phyloP scores from a whole-genome alignment of 2,797 vertebrate species.

The Atherinosoma microstoma region DNA sequence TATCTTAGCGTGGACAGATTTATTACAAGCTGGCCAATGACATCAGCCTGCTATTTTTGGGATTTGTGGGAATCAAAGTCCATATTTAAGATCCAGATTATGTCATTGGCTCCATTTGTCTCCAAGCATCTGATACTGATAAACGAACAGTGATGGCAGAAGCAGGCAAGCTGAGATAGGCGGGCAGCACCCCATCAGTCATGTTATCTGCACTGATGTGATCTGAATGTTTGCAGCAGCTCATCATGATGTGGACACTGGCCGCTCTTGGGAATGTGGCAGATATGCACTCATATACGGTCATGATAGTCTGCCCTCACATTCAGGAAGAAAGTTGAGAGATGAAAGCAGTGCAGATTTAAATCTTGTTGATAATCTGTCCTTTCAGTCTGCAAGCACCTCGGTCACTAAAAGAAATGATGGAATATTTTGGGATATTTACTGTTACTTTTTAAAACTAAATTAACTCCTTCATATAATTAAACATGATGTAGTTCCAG shows the following conservation, averaged over 20 bases:
- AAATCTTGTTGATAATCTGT: constrained; percentile 21
- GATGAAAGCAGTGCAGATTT: constrained; percentile 18
- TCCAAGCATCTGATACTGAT: constrained; percentile 74
- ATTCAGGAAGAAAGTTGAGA: neutral
- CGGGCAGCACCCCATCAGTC: constrained; percentile 56
- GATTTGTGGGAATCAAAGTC: constrained; percentile 74
- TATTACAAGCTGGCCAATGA: constrained; percentile 69
- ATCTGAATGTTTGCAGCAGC: constrained; percentile 41
- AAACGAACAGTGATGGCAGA: constrained; percentile 59
- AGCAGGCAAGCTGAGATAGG: constrained; percentile 43
- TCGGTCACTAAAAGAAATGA: neutral
- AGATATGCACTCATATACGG: constrained; percentile 7
- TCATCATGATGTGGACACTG: constrained; percentile 41
- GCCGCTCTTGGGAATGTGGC: constrained; percentile 10
- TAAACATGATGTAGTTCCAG: neutral
- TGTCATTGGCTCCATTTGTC: constrained; percentile 70
- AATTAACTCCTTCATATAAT: neutral
- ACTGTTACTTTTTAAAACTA: neutral
- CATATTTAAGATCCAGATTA: constrained; percentile 69
- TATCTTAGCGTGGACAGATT: constrained; percentile 62
- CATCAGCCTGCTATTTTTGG: constrained; percentile 76
- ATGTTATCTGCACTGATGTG: constrained; percentile 64
- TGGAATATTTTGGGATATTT: too few species aligned
- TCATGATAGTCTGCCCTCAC: constrained; percentile 35
- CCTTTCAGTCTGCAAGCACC: constrained; percentile 13